Percentiles rank a stretch among this genome's conserved stretches.
These are phyloP conservation scores for Tinea pellionella DNA, from an alignment of 2,888 invertebrate species.

Conservation along the genomic window DNA sequence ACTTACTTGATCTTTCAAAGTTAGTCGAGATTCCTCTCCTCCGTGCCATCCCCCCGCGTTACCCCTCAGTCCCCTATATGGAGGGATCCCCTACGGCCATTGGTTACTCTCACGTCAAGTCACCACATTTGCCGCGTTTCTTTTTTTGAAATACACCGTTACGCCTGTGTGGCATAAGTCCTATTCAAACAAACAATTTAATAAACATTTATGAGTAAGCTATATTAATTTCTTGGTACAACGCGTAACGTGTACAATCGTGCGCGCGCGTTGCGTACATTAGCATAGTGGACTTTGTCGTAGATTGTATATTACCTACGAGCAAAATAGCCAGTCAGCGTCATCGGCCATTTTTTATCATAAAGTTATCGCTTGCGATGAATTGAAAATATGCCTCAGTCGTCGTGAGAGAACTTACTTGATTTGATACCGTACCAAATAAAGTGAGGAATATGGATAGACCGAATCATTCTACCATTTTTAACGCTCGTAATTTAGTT, in stretches of 20 bases:
- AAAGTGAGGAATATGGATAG: too few species aligned
- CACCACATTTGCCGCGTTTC: slow-evolving; percentile 3
- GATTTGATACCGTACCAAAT: too few species aligned
- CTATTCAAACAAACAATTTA: not conserved
- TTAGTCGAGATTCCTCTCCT: slow-evolving; percentile 16
- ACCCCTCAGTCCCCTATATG: slow-evolving; percentile 30
- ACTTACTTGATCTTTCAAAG: not conserved
- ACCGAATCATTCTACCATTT: too few species aligned
- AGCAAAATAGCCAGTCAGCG: slow-evolving; percentile 11
- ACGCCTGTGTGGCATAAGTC: not conserved
- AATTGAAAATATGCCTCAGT: not conserved
- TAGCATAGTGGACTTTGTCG: slow-evolving; percentile 16
- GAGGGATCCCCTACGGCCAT: slow-evolving; percentile 55
- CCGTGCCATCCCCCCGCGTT: slow-evolving; percentile 21
- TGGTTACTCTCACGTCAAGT: slow-evolving; percentile 35
- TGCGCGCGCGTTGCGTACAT: slow-evolving; percentile 16
- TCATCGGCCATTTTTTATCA: not conserved
- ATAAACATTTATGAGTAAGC: not conserved
- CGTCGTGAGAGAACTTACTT: too few species aligned
- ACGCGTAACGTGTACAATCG: slow-evolving; percentile 10
- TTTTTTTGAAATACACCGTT: not conserved
- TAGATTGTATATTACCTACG: slow-evolving; percentile 13
- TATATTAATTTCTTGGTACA: not conserved
- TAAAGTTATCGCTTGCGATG: not conserved
- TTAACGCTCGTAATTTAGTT: too few species aligned